Conservation (phyloP, 2,113 vertebrate genomes). For the Passerina amoena region DNA sequence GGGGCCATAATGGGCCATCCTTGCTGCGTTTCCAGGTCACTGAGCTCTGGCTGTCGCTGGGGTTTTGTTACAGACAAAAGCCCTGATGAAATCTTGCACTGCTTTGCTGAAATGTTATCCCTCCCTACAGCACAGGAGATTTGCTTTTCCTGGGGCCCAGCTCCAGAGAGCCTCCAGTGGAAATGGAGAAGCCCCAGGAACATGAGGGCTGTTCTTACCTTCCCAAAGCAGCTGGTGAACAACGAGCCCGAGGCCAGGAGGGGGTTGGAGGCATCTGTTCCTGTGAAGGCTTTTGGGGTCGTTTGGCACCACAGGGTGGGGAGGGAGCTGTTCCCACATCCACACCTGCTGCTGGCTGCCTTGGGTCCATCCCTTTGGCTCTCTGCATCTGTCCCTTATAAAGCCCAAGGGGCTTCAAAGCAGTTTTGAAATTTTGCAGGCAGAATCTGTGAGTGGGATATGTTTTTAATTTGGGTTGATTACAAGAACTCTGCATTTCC, state of each 20-base stretch:
- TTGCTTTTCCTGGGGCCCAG: neutral
- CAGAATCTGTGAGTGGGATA: neutral
- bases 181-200: neutral
- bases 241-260: rapidly evolving
- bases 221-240: neutral
- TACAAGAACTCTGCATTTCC: neutral
- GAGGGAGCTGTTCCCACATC: neutral
- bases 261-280: neutral
- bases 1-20: neutral
- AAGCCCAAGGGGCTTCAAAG: neutral
- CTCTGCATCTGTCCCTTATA: neutral
- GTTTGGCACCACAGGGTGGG: rapidly evolving
- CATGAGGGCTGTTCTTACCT: neutral
- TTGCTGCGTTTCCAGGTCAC: neutral
- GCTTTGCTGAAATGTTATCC: neutral
- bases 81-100: neutral
- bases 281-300: rapidly evolving
- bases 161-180: neutral
- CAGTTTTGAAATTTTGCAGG: neutral
- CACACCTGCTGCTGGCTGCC: neutral
- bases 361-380: neutral
- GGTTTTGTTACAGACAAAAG: neutral
- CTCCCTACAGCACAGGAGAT: neutral
- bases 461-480: neutral
- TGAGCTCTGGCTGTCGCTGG: rapidly evolving